Evolutionary conservation across 2,113 vertebrate genomes (phyloP).

Genomic region (Pedionomus torquatus): DNA sequence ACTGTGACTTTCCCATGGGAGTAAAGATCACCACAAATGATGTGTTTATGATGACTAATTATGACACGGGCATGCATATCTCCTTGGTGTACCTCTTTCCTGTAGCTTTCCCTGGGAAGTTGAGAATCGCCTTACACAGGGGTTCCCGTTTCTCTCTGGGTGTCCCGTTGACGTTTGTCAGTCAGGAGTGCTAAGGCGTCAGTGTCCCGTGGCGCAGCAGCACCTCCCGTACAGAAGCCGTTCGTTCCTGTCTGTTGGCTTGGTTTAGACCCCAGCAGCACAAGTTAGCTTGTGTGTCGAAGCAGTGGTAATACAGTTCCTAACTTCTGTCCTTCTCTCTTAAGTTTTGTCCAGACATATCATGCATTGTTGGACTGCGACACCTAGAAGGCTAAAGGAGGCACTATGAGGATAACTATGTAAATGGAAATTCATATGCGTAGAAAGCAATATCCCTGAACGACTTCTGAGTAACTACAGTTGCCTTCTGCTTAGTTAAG

Average conservation of each 20-base stretch:
- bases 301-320: background rate
- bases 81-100: background rate
- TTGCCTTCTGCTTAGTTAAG: background rate
- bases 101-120: background rate
- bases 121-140: background rate
- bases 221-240: background rate
- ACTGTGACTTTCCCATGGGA: background rate
- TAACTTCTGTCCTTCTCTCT: background rate
- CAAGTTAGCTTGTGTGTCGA: background rate
- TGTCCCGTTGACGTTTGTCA: background rate
- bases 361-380: background rate
- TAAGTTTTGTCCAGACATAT: background rate
- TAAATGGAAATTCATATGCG: background rate
- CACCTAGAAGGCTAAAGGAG: background rate
- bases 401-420: background rate
- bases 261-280: background rate
- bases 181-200: background rate
- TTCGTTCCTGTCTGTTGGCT: background rate
- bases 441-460: background rate
- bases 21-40: background rate
- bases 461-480: background rate
- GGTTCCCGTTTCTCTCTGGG: background rate
- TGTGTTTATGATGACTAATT: background rate
- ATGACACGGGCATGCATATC: background rate
- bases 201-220: accelerated